phyloP scores from a whole-genome alignment of 2,113 vertebrate genomes.

The Lichenostomus cassidix region DNA sequence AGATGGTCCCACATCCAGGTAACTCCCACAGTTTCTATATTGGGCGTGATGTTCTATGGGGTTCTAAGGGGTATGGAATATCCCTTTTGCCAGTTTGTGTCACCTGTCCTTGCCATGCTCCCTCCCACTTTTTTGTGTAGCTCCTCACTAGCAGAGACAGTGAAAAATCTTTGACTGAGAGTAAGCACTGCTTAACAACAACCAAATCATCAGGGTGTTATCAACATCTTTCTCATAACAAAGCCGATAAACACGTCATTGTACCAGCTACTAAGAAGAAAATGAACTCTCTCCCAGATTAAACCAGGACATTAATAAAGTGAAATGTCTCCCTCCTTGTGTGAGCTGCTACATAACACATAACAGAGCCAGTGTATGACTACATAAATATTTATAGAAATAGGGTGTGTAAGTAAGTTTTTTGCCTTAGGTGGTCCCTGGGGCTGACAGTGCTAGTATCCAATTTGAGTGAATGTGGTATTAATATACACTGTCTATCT shows the following conservation, averaged over 20 bases:
- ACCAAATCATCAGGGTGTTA: not conserved
- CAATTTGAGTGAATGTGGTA: not conserved
- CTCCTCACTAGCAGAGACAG: not conserved
- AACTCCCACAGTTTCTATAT: not conserved
- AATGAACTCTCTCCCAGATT: not conserved
- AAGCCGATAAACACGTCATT: not conserved
- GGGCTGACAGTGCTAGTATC: not conserved
- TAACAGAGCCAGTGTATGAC: not conserved
- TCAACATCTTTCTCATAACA: not conserved
- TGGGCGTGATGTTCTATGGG: not conserved
- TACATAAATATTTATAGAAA: conserved; percentile 31
- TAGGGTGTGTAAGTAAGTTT: not conserved
- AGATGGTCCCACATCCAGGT: too few relatives aligned
- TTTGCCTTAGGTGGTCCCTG: conserved; percentile 2
- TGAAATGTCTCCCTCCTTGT: not conserved
- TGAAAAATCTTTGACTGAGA: not conserved
- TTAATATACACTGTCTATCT: not conserved
- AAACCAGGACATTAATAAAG: not conserved
- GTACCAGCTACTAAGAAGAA: not conserved
- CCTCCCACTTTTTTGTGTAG: not conserved
- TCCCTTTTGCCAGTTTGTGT: not conserved
- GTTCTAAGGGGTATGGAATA: too few relatives aligned
- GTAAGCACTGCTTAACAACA: not conserved
- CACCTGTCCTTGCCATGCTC: not conserved
- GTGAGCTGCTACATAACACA: not conserved